phyloP scores from a whole-genome alignment of 2,888 invertebrate genomes.

The Andrena dorsata region DNA sequence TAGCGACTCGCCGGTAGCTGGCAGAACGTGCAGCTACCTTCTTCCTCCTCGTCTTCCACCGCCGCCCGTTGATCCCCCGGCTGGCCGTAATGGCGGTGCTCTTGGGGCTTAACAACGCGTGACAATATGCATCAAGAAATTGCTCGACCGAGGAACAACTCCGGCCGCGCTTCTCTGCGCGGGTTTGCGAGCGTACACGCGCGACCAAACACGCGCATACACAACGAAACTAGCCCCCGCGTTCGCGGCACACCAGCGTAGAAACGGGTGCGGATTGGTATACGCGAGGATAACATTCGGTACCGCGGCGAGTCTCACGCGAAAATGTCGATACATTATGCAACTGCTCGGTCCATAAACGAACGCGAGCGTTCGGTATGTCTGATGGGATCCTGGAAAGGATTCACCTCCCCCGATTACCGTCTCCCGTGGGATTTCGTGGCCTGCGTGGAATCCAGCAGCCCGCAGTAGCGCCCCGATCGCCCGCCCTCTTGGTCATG shows the following conservation, averaged over 20 bases:
- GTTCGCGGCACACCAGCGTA: neutral
- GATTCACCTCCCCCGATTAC: conserved; percentile 47
- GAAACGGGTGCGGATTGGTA: conserved; percentile 10
- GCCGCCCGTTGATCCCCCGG: conserved; percentile 63
- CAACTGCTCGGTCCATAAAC: conserved; percentile 83
- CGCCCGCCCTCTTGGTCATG: conserved; percentile 58
- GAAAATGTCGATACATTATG: conserved; percentile 82
- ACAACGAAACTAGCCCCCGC: conserved; percentile 20
- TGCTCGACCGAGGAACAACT: conserved; percentile 77
- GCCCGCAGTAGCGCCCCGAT: conserved; percentile 2
- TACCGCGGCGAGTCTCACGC: conserved; percentile 68
- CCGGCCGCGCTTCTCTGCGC: conserved; percentile 46
- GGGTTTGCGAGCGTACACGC: conserved; percentile 22
- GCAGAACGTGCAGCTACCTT: conserved; percentile 53
- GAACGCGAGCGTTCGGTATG: conserved; percentile 77
- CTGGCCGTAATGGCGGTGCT: conserved; percentile 79
- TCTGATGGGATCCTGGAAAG: conserved; percentile 66
- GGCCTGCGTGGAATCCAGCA: conserved; percentile 6
- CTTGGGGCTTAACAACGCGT: conserved; percentile 83
- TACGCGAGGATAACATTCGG: conserved; percentile 30
- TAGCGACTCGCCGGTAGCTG: conserved; percentile 46
- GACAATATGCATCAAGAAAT: conserved; percentile 82
- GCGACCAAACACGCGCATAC: conserved; percentile 9
- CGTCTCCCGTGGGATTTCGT: conserved; percentile 45
- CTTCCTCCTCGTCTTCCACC: conserved; percentile 52